phyloP scores from a whole-genome alignment of 2,113 vertebrate species.

The Montifringilla adamsi region DNA sequence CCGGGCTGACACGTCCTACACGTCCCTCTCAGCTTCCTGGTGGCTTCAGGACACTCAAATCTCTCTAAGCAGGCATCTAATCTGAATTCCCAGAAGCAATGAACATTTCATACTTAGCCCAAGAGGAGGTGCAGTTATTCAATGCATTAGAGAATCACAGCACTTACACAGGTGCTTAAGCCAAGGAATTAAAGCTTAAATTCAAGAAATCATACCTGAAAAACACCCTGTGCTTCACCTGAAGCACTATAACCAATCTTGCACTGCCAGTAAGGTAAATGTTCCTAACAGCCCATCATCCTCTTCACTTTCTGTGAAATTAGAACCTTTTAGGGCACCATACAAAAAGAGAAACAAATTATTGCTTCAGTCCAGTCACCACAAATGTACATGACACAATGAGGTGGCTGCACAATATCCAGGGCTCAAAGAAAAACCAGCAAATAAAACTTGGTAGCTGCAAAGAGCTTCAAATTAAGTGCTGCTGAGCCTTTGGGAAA shows the following conservation, averaged over 20 bases:
- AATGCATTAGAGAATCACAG: background rate
- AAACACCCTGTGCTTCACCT: background rate
- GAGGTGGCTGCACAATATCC: background rate
- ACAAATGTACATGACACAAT: fast-evolving
- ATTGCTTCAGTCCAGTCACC: background rate
- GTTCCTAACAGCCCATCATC: background rate
- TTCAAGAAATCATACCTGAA: background rate
- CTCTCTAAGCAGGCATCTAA: background rate
- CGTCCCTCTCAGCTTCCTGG: background rate
- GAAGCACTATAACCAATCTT: background rate
- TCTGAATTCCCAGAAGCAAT: background rate
- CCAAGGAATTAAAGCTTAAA: background rate
- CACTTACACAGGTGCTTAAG: background rate
- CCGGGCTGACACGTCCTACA: background rate
- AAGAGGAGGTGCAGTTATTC: background rate
- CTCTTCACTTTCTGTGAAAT: background rate
- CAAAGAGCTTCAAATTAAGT: background rate
- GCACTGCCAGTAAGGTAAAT: background rate
- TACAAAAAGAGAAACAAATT: background rate
- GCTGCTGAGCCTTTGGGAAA: background rate
- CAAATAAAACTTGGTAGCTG: background rate
- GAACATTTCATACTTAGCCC: background rate
- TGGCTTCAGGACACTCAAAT: background rate
- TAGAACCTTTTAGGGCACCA: background rate
- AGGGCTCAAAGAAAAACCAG: background rate